A percentile compares a stretch with the other conserved stretches of the same genome.
Evolutionary conservation across 2,113 vertebrate genomes (phyloP).

Genomic region (Indri indri): DNA sequence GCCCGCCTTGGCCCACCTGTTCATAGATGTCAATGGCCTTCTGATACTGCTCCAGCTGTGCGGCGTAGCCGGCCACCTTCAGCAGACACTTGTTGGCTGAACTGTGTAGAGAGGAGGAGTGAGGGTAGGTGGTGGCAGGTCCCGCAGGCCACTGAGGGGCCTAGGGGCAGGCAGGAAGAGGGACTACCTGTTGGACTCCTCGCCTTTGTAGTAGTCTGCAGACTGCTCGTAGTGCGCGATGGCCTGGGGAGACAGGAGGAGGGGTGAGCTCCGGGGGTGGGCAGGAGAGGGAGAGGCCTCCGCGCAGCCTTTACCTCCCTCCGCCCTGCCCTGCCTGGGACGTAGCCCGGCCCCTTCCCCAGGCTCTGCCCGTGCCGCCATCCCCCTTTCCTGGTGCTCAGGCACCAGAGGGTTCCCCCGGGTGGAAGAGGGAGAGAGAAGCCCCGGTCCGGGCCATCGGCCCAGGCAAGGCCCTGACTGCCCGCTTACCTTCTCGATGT

Average conservation of each 20-base stretch:
- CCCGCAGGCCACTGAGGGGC: not conserved
- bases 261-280: fast-evolving
- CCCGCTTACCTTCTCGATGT: conserved; percentile 92
- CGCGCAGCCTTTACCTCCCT: fast-evolving
- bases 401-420: not conserved
- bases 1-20: conserved; percentile 81
- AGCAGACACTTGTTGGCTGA: conserved; percentile 96
- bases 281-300: not conserved
- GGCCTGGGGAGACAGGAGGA: conserved; percentile 80
- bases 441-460: fast-evolving
- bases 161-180: no score
- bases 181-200: conserved; percentile 92
- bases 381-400: fast-evolving
- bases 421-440: not conserved
- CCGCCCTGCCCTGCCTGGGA: not conserved
- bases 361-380: fast-evolving
- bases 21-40: conserved; percentile 96
- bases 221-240: conserved; percentile 95
- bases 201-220: conserved; percentile 96
- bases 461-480: not conserved
- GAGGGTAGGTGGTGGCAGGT: not conserved
- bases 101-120: conserved; percentile 74
- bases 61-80: conserved; percentile 93
- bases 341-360: not conserved
- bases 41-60: conserved; percentile 94